Percentiles rank a stretch among this genome's conserved stretches.
These are phyloP conservation scores for Fregata magnificens DNA, from an alignment of 2,113 vertebrate species.

Conservation along the genomic window DNA sequence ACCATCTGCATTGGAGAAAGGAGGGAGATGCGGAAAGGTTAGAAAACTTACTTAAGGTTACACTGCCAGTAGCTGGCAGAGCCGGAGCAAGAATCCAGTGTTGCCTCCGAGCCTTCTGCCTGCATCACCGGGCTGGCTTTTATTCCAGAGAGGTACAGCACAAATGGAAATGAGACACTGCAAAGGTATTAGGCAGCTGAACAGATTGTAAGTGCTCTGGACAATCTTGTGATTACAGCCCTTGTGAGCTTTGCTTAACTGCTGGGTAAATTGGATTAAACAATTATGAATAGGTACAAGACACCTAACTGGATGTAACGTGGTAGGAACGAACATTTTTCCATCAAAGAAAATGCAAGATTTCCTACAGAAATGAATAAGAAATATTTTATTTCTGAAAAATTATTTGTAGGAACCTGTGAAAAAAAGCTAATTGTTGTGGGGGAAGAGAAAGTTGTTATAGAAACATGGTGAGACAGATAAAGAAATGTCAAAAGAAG, in stretches of 20 bases:
- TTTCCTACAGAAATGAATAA: background rate
- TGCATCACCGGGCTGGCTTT: background rate
- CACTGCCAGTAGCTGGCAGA: background rate
- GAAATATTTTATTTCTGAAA: background rate
- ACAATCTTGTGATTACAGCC: slow-evolving; percentile 40
- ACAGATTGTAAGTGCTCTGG: slow-evolving; percentile 37
- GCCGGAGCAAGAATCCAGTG: background rate
- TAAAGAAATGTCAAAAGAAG: background rate
- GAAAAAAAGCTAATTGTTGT: background rate
- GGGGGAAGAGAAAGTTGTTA: background rate
- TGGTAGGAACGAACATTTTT: background rate
- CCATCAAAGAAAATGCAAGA: background rate
- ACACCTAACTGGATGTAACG: background rate
- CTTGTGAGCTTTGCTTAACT: slow-evolving; percentile 33
- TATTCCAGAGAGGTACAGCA: background rate
- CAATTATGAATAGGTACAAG: background rate
- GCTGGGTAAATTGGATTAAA: slow-evolving; percentile 32
- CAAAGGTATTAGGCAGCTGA: slow-evolving; percentile 29
- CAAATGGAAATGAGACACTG: background rate
- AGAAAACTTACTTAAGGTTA: background rate
- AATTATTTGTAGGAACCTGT: background rate
- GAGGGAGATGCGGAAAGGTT: background rate
- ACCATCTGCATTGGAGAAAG: background rate
- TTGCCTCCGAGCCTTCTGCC: background rate
- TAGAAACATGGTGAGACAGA: background rate